Evolutionary conservation across 2,888 invertebrate species (phyloP), one percentile per base, ranked within the genome.

Genomic region (Eucera pruinosa): DNA sequence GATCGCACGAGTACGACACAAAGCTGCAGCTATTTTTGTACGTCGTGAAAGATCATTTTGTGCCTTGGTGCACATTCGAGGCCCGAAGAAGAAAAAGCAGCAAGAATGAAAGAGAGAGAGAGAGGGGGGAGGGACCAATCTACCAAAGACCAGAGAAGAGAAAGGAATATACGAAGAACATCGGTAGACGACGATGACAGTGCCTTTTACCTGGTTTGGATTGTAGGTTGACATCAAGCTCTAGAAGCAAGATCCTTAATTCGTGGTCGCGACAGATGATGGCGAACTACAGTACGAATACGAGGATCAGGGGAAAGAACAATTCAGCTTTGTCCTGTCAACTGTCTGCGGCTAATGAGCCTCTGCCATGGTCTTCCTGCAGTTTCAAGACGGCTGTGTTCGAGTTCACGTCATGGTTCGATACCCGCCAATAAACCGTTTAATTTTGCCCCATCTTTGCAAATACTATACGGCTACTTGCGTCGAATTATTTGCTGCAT

Each of bases 291-390:
- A 58, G 58, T 58, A 23, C 48, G 72, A 33, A 68, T 65, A 60
- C 41, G 45, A 39, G 33, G 57, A 18, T 18, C 20, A 20, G 27
- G 67, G 50, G 60, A 25, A 58, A 61, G 70, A 69, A 69, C 76
- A 80, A 86, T 85, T 81, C 75, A 69, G 84, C 87, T 86, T 87
- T 87, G 87, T 86, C 74, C 85, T 83, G 81, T 83, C 87, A 83
- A 78, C 81, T 78, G 81, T 82, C 74, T 30, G 50, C 71, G 65
- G 77, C 73, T 87, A 87, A 87, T 83, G 87, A 87, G 86, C 82
- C 85, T 75, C 72, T 81, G 71, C 67, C 69, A 62, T 52, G 62
- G 66, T 61, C 71, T 76, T 77, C 75, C 71, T 69, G 55, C 65
- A 48, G 70, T 50, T 61, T 60, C 52, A 57, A 57, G 52, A 61